Evolutionary conservation across 2,113 vertebrate genomes (phyloP).

Genomic region (Panthera tigris): DNA sequence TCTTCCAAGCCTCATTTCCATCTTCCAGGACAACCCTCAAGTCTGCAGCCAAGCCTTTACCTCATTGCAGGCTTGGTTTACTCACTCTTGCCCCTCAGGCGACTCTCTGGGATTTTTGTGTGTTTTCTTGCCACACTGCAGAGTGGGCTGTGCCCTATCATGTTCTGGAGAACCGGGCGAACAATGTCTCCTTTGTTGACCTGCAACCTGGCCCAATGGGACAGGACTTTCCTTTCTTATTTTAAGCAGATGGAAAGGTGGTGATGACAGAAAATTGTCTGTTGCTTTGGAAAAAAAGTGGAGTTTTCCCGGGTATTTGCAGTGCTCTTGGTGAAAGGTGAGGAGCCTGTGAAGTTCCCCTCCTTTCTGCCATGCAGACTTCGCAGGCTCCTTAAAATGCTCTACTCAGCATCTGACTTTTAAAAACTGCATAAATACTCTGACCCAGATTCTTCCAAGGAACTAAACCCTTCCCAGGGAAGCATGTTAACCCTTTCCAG

Average conservation of each 20-base stretch:
- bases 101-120: not conserved
- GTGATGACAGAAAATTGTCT: constrained; percentile 53
- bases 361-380: not conserved
- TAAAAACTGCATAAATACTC: constrained; percentile 43
- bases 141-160: constrained; percentile 18
- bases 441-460: constrained; percentile 60
- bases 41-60: constrained; percentile 17
- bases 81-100: constrained; percentile 16
- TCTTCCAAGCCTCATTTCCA: not conserved
- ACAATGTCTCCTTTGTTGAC: constrained; percentile 71
- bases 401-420: constrained; percentile 36
- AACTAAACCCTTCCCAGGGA: constrained; percentile 42
- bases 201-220: constrained; percentile 35
- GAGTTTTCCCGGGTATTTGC: constrained; percentile 50
- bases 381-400: constrained; percentile 54
- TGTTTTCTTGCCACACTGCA: not conserved
- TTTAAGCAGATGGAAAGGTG: constrained; percentile 61
- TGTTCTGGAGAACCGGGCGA: constrained; percentile 52
- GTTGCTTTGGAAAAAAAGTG: constrained; percentile 4
- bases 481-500: constrained; percentile 41
- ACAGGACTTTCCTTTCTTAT: constrained; percentile 53
- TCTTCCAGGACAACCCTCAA: not conserved
- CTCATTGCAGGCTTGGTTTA: constrained; percentile 12
- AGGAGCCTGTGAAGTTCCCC: not conserved
- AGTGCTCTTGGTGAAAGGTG: constrained; percentile 34